Base-by-base conservation (phyloP, 2,888 invertebrate genomes). In the Exocentrus adspersus region DNA sequence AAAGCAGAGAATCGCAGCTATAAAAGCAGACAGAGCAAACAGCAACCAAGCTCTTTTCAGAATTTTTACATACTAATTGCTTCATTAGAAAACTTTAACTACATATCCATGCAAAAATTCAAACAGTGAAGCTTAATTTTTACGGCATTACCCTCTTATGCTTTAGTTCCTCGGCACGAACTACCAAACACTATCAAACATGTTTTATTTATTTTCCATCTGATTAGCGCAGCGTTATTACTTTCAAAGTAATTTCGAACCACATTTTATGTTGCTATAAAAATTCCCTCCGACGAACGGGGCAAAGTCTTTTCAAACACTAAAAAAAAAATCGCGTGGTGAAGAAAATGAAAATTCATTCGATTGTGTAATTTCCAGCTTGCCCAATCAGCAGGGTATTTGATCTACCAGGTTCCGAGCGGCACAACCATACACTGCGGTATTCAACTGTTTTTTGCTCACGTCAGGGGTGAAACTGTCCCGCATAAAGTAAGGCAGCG, bases 371-470 rank as follows among this genome's bases (percentile, higher is more conserved):
- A 20, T 42, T n/a, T 32, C 14, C 7, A 46, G 17, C 32, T 42
- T 57, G 46, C 28, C 32, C 45, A 12, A 30, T 32, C 57, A 7
- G 4, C n/a, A 9, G 12, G 17, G 30, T 46, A 46, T 62, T 67
- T 37, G 57, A 63, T 70, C 66, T 62, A 69, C 72, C 70, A 64
- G 70, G 70, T 69, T 61, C 70, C 59, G 64, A 65, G 66, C 68
- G 64, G 69, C 64, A 70, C 72, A 68, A 67, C 51, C n/a, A n/a
- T 61, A 58, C 60, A 62, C 60, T 62, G 41, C 61, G 67, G 42
- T 60, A 52, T 59, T 41, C 58, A 51, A 62, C 30, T 56, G 60
- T 64, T 67, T 69, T 70, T 60, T 42, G 42, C 64, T 48, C 67
- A 64, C 68, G 67, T 68, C 65, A 43, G 54, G 43, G 21, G 43